Base-by-base conservation (phyloP, 2,888 invertebrate genomes). In the Drosophila mettleri region DNA sequence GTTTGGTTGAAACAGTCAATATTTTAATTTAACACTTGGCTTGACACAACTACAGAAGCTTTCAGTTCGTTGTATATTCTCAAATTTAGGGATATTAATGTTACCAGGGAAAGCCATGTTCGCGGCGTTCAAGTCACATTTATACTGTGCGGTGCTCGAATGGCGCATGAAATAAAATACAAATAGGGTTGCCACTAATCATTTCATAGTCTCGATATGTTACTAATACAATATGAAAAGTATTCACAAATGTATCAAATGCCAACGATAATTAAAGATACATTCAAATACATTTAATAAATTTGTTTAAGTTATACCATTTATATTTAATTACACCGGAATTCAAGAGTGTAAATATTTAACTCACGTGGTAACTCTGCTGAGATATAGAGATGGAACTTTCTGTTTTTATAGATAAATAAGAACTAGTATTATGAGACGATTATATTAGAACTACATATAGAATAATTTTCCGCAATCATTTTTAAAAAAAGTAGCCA, bases 81-180 rank as follows among this genome's bases (percentile, higher is more conserved):
- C 68, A 78, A 80, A 84, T 89, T 90, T 90, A 87, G 77, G 87
- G 88, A 67, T 66, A 65, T 79, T 65, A 60, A 91, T 89, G 91
- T 92, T 93, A 94, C 94, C 95, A 94, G 95, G 95, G 95, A 96
- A 96, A 96, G 95, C 87, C 85, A 86, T 85, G 82, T 80, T 86
- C 70, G 64, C 76, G 64, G 65, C 48, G 66, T 60, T 80, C 69
- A 67, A 94, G 95, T 96, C 96, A 96, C 96, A 97, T 98, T 96
- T 98, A 98, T 98, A 98, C 97, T 98, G 85, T 74, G 80, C 77
- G 63, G 63, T 72, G 67, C 65, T 68, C 65, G 73, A 67, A 38
- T 65, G 79, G 73, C 62, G 70, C 81, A 71, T 71, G 76, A 73
- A 73, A 73, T 76, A 76, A 76, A 76, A 72, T 72, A 43, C 75